Base-by-base conservation (phyloP, 1,140 invertebrate genomes). In the Steinernema khuongi region DNA sequence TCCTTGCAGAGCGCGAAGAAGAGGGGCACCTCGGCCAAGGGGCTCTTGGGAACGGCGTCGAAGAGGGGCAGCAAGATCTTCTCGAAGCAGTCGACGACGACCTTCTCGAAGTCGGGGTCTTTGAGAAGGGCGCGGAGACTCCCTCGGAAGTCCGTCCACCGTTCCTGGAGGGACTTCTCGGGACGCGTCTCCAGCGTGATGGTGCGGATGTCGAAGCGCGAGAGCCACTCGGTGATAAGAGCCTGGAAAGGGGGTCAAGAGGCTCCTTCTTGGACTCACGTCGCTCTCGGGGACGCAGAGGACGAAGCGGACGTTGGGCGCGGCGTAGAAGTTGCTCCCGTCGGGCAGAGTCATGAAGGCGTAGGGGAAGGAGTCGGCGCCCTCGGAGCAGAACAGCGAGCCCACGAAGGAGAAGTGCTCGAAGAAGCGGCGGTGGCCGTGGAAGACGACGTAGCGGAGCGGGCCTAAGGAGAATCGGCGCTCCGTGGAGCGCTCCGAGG, bases 221-320 rank as follows among this genome's bases (percentile, higher is more conserved):
- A 60, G 11, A 60, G 50, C 50, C 50, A 60, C 11, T 60, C 22
- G 11, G 50, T 60, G 50, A 60, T 60, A 4, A 60, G 50, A 26
- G 14, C 50, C 50, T 60, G 26, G 26, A 22, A 14, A 60, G 50
- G 26, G 26, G 22, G 14, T 7, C 14, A 4, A 60, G 50, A 41
- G n/a, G n/a, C n/a, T n/a, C n/a, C n/a, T n/a, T n/a, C n/a, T n/a
- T n/a, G n/a, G n/a, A n/a, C 50, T 60, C 50, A 60, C 50, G 2
- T 60, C 50, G 50, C 50, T 60, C 19, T 60, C 50, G 50, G 50
- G 50, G 50, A 60, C 50, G 50, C 50, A 60, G 50, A 60, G 50
- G 50, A 60, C 22, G 19, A 60, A 60, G 11, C 50, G 11, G 19
- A 60, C 50, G 19, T 60, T 60, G 2, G 50, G 22, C 7, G 50